phyloP scores from a whole-genome alignment of 2,888 invertebrate genomes.

The Cryptophagus acutangulus region DNA sequence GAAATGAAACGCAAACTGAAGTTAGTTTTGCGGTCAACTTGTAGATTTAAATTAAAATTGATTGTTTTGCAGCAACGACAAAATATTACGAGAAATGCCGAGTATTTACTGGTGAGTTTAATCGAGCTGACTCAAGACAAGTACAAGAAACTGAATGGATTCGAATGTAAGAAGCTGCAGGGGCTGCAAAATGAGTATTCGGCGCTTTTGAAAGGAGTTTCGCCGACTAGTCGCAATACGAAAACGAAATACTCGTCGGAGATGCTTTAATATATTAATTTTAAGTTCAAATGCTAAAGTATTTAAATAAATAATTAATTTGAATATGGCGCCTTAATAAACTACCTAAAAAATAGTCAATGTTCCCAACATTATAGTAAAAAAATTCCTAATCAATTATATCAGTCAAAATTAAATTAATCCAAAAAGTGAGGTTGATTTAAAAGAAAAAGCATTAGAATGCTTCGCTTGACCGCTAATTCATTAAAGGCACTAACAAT shows the following conservation, averaged over 20 bases:
- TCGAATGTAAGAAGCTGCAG: conserved; percentile 54
- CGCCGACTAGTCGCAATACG: conserved; percentile 54
- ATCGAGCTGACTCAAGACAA: conserved; percentile 59
- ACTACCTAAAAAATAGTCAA: no score
- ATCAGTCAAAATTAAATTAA: no score
- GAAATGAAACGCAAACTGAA: conserved; percentile 53
- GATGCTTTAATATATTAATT: conserved; percentile 1
- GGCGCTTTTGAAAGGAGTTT: conserved; percentile 50
- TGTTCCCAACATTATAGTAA: no score
- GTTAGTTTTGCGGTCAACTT: conserved; percentile 38
- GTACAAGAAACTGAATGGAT: conserved; percentile 57
- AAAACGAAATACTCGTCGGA: conserved; percentile 63
- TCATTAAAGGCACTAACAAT: no score
- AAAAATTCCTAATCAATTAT: no score
- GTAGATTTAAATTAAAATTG: background rate
- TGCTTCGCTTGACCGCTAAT: no score
- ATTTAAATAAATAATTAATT: no score
- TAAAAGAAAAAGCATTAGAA: no score
- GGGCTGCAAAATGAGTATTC: conserved; percentile 55
- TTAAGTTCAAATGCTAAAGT: no score
- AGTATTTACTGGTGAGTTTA: conserved; percentile 64
- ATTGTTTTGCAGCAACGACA: conserved; percentile 40
- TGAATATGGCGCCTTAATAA: no score
- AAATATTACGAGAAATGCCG: conserved; percentile 62
- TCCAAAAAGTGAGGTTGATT: no score